Base-by-base conservation (phyloP, 1,140 invertebrate genomes). In the Leptopilina boulardi region DNA sequence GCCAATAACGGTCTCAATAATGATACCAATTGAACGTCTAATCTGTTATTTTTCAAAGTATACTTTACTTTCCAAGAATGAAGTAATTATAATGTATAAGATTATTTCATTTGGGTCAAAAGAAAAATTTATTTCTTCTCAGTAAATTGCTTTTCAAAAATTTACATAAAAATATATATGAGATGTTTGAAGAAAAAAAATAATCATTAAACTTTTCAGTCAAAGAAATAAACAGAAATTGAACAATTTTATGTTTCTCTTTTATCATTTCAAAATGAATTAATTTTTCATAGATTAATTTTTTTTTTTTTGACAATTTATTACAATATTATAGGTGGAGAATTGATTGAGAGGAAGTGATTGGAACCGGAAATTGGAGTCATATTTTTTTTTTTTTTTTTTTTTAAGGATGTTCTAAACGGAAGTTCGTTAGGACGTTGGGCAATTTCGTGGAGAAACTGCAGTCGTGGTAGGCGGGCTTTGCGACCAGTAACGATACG, bases 341-440 rank as follows among this genome's bases (percentile, higher is more conserved):
- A n/a, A 1, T n/a, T n/a, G n/a, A 18, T 51, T n/a, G 15, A 23
- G 11, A 4, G 3, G 59, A 66, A 66, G 23, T 30, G 59, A n/a
- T 66, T 30, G 59, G 15, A 66, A n/a, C 59, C 59, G 59, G 59
- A 66, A 66, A 66, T 66, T 66, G 59, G 11, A 13, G 8, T 34
- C 26, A 11, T 66, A 23, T 13, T 30, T 30, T 66, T 2, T 10
- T 15, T 0, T 5, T 1, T 11, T 0, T 5, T 13, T 66, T 15
- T 15, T 66, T 30, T 66, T 30, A 26, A 66, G 59, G 59, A 30
- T 66, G 21, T 66, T 30, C 26, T 23, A 47, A n/a, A 42, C 54
- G 80, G 78, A 82, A 82, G 78, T 80, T 80, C 76, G 74, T 80
- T 76, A 77, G 47, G 76, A 75, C 66, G 47, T 44, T 71, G 73